Conservation (phyloP, 2,888 invertebrate species). For the Psylliodes chrysocephalus region DNA sequence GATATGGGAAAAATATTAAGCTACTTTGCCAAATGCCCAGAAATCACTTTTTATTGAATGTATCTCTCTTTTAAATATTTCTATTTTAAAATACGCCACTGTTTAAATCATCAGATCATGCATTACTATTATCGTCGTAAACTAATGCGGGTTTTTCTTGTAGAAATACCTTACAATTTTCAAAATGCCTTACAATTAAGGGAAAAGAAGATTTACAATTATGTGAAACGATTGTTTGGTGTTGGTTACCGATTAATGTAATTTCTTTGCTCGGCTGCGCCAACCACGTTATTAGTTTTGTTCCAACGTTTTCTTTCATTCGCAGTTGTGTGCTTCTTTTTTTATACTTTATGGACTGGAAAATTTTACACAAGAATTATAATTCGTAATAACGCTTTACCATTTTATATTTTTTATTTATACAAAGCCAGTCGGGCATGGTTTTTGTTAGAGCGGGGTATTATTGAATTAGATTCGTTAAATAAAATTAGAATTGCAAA, state of each 20-base stretch:
- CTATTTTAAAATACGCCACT: too few relatives aligned
- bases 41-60: too few relatives aligned
- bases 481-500: too few relatives aligned
- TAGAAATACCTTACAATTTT: slow-evolving; percentile 14
- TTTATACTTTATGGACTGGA: background rate
- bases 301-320: slow-evolving; percentile 19
- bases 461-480: too few relatives aligned
- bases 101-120: too few relatives aligned
- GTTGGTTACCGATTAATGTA: slow-evolving; percentile 11
- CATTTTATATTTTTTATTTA: slow-evolving; percentile 1
- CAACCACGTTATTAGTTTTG: slow-evolving; percentile 22
- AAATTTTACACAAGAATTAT: background rate
- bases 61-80: too few relatives aligned
- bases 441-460: background rate
- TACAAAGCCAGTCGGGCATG: background rate
- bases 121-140: background rate
- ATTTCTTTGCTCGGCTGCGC: slow-evolving; percentile 14
- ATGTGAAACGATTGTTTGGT: slow-evolving; percentile 20
- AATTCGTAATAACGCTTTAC: slow-evolving; percentile 1
- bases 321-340: background rate
- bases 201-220: slow-evolving; percentile 14
- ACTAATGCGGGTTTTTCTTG: background rate
- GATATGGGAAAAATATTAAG: too few relatives aligned
- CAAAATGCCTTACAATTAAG: slow-evolving; percentile 1
- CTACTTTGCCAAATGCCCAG: too few relatives aligned